Evolutionary conservation across 2,888 invertebrate genomes (phyloP), one percentile per base, ranked within the genome.

Genomic region (Harmothoe impar): DNA sequence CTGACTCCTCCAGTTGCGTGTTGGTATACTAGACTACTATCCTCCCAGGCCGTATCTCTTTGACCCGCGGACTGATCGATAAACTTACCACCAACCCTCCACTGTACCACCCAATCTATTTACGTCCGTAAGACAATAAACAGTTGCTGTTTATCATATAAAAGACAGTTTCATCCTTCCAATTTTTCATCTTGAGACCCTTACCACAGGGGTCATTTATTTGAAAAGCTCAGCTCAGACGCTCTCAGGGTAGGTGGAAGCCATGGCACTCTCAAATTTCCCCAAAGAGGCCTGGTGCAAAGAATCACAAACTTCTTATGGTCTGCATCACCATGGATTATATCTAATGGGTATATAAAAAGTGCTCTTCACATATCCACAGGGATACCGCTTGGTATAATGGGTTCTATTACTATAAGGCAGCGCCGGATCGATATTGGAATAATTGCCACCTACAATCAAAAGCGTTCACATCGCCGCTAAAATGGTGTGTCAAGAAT

Each of bases 111-210:
- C 72, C 72, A 72, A 72, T 72, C 72, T 72, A 72, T 72, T 29
- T 29, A n/a, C 72, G 72, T 72, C 31, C 72, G 31, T 15, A 72
- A 72, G 72, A 29, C 72, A 72, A 72, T 72, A 72, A 72, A 72
- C 72, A 72, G 72, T 29, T 72, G 31, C 72, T 72, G 72, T 25
- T 72, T 72, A 72, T 72, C 25, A 72, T 72, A 72, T 72, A 29
- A 29, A 29, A 3, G 31, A 29, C 31, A 25, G 15, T 72, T 72
- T 29, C 72, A 3, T 72, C 25, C 72, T 15, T 72, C 25, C 0
- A 25, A 29, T 72, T 72, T 72, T 29, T 72, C 62, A 62, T 62
- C 62, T 62, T 62, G n/a, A 62, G 20, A 62, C 43, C 43, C 43
- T 62, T 62, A 15, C 20, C 15, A 20, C 20, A 5, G n/a, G 1